Conservation (phyloP, 2,888 invertebrate genomes). For the Erannis defoliaria region DNA sequence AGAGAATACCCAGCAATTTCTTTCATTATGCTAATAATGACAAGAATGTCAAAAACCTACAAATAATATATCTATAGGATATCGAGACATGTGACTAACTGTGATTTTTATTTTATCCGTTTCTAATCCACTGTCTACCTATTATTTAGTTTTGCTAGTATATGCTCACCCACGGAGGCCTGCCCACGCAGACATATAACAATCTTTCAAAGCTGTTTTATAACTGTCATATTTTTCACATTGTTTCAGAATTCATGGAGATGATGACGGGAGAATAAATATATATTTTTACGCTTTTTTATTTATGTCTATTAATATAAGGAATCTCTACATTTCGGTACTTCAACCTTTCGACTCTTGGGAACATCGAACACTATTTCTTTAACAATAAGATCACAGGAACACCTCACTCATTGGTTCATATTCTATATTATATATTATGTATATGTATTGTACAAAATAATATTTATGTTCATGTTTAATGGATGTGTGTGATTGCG, state of each 20-base stretch:
- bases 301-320: conserved; percentile 72
- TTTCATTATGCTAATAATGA: no score
- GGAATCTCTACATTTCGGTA: conserved; percentile 73
- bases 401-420: conserved; percentile 65
- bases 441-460: conserved; percentile 84
- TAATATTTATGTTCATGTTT: conserved; percentile 70
- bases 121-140: conserved; percentile 1
- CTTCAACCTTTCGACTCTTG: conserved; percentile 76
- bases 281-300: conserved; percentile 66
- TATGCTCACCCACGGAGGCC: conserved; percentile 3
- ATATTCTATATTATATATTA: conserved; percentile 76
- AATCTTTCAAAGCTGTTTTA: conserved; percentile 26
- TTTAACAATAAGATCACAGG: conserved; percentile 52
- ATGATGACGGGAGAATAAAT: conserved; percentile 97
- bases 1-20: no score
- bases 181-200: conserved; percentile 11
- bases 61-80: no score
- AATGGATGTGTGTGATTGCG: conserved; percentile 83
- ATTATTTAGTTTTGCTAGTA: conserved; percentile 1
- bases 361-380: conserved; percentile 70
- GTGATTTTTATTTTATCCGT: neutral
- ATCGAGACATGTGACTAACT: no score
- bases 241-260: conserved; percentile 96
- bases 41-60: no score
- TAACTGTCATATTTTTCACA: conserved; percentile 33